Base-by-base conservation (phyloP, 2,888 invertebrate species). In the Dynastes maya region DNA sequence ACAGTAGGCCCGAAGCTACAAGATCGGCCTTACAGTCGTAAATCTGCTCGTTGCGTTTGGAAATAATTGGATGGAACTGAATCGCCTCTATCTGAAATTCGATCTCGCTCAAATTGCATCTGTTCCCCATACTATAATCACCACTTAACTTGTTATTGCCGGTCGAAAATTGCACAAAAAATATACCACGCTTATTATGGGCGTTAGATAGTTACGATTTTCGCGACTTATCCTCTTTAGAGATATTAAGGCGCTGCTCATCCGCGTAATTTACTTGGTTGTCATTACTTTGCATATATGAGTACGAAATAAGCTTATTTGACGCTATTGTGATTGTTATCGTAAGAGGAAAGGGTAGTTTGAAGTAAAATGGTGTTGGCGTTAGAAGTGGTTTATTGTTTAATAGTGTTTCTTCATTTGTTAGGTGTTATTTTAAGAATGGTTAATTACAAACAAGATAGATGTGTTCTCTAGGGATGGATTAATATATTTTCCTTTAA, bases 61-160 rank as follows among this genome's bases (percentile, higher is more conserved):
- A 58, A 72, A 72, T 72, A 72, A 72, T 72, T 72, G 72, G 72
- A 72, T 58, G 72, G 72, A 72, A 72, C 72, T 58, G 72, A 58
- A 58, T 37, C 71, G 55, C 71, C 37, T 72, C 72, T 72, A 72
- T 72, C 72, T 72, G 72, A 72, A 72, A 72, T 58, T 58, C 58
- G 72, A 72, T 72, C 72, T 72, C 58, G 32, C 40, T 40, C 27
- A 58, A 72, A 72, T 72, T 72, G 72, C 72, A 72, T 58, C 58
- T 72, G 40, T 72, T 72, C 40, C 45, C 58, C 51, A 16, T 72
- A 22, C 49, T 67, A 72, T 72, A 72, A 72, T 72, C 72, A 58
- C 58, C 72, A 72, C 72, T 72, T 72, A 72, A 55, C 72, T 72
- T 58, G 72, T 68, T 68, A 68, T 68, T 68, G 29, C 68, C 27